Base-by-base conservation (phyloP, 2,113 vertebrate species). In the Hippocampus barbouri region DNA sequence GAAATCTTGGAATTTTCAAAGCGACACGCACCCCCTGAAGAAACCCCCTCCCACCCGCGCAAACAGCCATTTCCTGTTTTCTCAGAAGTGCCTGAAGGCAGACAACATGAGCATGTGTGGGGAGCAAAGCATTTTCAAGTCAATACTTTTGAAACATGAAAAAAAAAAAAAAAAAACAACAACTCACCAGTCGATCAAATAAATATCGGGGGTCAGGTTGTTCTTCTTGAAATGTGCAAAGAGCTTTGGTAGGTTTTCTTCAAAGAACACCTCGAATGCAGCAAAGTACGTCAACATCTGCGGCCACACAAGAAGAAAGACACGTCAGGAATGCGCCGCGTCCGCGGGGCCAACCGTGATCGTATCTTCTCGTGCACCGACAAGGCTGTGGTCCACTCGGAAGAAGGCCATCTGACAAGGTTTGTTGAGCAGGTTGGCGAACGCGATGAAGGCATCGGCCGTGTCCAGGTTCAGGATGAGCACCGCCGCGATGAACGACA, bases 341-440 rank as follows among this genome's bases (percentile, higher is more conserved):
- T 5, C 23, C 21, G 12, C 57, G 12, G 2, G 2, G 1, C 14
- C n/a, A 1, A n/a, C 41, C 4, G 21, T 16, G n/a, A 38, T 8
- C 30, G 21, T 18, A 5, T 63, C 8, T 20, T 16, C 5, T 43
- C 65, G 66, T 72, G 34, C 14, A 95, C 97, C 95, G 81, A 98
- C 97, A 93, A 98, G 96, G 94, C 96, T 93, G 76, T 98, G 96
- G 92, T 98, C 96, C 81, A 98, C 95, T 82, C 97, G 94, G 88
- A 97, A 98, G 91, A 98, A 98, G 0, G 96, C 96, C 96, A 98
- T 96, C 85, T 98, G 97, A 91, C 97, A 98, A 68, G 97, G 97
- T 76, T 96, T 98, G 88, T 98, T 98, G 89, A 98, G 87, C 83
- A 98, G 94, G 80, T 98, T 98, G 84, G 96, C 94, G 84, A 98